A percentile compares a stretch with the other conserved stretches of the same genome.
Conservation (phyloP, 2,797 vertebrate genomes). For the Chrysocyon brachyurus region DNA sequence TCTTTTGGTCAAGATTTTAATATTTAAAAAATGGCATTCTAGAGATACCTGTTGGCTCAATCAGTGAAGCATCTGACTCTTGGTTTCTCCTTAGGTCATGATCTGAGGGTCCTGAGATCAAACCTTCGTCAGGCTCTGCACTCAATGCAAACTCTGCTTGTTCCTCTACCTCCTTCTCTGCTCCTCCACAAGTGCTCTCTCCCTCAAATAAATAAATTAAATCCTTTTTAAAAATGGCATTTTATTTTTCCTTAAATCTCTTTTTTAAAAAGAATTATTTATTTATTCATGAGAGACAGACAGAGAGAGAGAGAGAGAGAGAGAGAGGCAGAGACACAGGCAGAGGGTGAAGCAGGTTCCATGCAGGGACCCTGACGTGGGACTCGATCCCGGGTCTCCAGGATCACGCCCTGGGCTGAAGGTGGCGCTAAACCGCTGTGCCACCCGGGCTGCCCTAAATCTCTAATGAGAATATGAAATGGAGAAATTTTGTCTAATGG, state of each 20-base stretch:
- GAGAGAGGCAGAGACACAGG: no score
- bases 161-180: not conserved
- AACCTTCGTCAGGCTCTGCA: not conserved
- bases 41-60: not conserved
- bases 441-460: not conserved
- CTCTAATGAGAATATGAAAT: not conserved
- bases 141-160: not conserved
- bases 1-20: not conserved
- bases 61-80: not conserved
- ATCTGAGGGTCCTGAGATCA: not conserved
- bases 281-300: no score
- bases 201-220: not conserved
- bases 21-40: not conserved
- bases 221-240: not conserved
- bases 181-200: not conserved
- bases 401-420: no score
- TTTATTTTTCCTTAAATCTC: not conserved
- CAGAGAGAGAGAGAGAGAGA: no score
- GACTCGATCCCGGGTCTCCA: no score
- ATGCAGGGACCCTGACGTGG: no score
- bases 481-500: not conserved
- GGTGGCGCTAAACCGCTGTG: no score
- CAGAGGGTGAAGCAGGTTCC: no score
- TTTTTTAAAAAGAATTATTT: no score
- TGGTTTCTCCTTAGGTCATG: not conserved